These are phyloP conservation scores for Agrypnia vestita DNA, from an alignment of 1,140 invertebrate species.

Conservation along the genomic window DNA sequence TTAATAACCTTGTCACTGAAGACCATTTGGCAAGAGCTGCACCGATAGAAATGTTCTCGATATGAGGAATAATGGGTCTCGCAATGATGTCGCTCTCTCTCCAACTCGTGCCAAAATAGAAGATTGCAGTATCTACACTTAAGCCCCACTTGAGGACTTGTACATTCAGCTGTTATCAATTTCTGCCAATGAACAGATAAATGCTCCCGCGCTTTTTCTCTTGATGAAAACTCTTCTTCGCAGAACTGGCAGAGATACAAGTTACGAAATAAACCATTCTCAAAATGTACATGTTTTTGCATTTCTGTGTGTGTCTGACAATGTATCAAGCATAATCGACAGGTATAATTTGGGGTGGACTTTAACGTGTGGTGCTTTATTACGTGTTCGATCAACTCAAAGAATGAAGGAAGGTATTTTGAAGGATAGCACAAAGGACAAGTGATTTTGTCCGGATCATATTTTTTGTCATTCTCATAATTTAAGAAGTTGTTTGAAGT, in stretches of 20 bases:
- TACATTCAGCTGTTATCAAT: slow-evolving; percentile 68
- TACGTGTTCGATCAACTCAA: slow-evolving; percentile 65
- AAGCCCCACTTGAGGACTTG: slow-evolving; percentile 70
- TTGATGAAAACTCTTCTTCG: slow-evolving; percentile 69
- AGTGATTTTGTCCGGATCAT: slow-evolving; percentile 58
- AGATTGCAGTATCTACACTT: slow-evolving; percentile 70
- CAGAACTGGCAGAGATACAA: slow-evolving; percentile 72
- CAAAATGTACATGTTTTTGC: slow-evolving; percentile 64
- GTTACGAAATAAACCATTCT: slow-evolving; percentile 67
- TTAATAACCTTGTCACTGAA: slow-evolving; percentile 69
- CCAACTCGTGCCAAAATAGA: slow-evolving; percentile 70
- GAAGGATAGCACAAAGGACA: slow-evolving; percentile 64
- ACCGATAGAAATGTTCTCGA: slow-evolving; percentile 69
- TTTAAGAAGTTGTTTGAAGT: slow-evolving; percentile 63
- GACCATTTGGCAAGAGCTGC: slow-evolving; percentile 65
- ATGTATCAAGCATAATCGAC: slow-evolving; percentile 67
- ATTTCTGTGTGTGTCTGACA: slow-evolving; percentile 67
- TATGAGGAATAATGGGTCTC: slow-evolving; percentile 65
- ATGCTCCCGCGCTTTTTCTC: slow-evolving; percentile 65
- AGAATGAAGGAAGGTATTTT: slow-evolving; percentile 61
- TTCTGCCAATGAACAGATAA: slow-evolving; percentile 66
- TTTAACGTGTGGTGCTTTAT: slow-evolving; percentile 68
- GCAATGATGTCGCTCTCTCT: slow-evolving; percentile 68
- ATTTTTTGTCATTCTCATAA: slow-evolving; percentile 59
- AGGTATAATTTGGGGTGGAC: slow-evolving; percentile 65